A percentile compares a stretch with the other conserved stretches of the same genome.
phyloP scores from a whole-genome alignment of 2,113 vertebrate genomes.

The Megaleporinus macrocephalus region DNA sequence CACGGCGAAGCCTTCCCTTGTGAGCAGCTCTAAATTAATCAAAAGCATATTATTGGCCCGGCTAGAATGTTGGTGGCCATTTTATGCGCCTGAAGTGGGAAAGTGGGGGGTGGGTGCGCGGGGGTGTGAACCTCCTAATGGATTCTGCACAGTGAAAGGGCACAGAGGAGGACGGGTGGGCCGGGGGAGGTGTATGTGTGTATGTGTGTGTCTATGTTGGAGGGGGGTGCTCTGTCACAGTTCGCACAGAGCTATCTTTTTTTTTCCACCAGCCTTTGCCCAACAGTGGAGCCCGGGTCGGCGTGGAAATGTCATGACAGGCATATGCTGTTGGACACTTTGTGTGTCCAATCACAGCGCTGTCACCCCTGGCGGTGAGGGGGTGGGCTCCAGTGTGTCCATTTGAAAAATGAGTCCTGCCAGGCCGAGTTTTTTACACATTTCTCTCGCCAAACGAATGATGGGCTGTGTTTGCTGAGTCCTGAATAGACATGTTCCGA shows the following conservation, averaged over 20 bases:
- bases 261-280: conserved; percentile 50
- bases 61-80: conserved; percentile 52
- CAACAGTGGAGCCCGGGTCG: conserved; percentile 79
- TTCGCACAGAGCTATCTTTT: conserved; percentile 46
- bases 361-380: conserved; percentile 52
- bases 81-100: conserved; percentile 54
- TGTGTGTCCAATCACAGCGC: conserved; percentile 41
- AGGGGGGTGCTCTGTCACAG: conserved; percentile 41
- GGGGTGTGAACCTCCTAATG: conserved; percentile 44
- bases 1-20: conserved; percentile 45
- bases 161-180: conserved; percentile 11
- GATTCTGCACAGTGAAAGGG: conserved; percentile 40
- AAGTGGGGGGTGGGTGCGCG: conserved; percentile 27
- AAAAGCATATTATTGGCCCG: conserved; percentile 53
- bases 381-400: conserved; percentile 27
- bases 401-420: conserved; percentile 50
- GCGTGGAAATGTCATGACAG: conserved; percentile 57
- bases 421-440: conserved; percentile 35
- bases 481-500: conserved; percentile 22
- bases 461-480: not conserved
- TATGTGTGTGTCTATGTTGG: conserved; percentile 34
- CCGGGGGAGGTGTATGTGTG: conserved; percentile 31
- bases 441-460: conserved; percentile 30
- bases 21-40: conserved; percentile 56
- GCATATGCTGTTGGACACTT: conserved; percentile 59